Conservation (phyloP, 1,140 invertebrate species). For the Bombus confusus region DNA sequence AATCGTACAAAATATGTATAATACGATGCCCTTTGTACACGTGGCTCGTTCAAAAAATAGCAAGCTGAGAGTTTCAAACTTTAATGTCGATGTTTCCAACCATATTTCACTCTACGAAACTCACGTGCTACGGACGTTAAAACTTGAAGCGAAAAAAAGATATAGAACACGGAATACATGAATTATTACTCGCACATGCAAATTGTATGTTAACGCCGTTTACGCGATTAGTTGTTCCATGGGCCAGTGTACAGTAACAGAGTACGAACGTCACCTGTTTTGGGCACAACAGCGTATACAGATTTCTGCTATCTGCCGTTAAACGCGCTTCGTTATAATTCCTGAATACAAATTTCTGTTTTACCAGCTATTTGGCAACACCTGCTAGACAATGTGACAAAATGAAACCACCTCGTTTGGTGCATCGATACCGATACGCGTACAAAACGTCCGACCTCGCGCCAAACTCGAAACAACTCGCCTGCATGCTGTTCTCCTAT, state of each 20-base stretch:
- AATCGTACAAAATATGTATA: too few relatives aligned
- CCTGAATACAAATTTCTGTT: slow-evolving; percentile 12
- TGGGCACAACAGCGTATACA: not conserved
- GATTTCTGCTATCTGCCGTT: not conserved
- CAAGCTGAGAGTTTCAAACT: not conserved
- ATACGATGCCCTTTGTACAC: too few relatives aligned
- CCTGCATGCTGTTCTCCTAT: not conserved
- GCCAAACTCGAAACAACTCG: not conserved
- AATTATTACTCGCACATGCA: not conserved
- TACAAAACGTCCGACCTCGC: not conserved
- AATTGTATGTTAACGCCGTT: not conserved
- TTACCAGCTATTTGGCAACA: not conserved
- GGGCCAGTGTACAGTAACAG: rapidly evolving
- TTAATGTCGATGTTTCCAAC: not conserved
- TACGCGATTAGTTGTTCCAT: not conserved
- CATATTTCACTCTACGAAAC: not conserved
- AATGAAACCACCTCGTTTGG: not conserved
- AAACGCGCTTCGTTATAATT: slow-evolving; percentile 8
- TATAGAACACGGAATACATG: not conserved
- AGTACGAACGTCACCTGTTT: not conserved
- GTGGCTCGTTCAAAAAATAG: not conserved
- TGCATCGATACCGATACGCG: not conserved
- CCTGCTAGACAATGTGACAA: not conserved
- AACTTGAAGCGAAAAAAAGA: not conserved
- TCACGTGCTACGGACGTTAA: not conserved